Conservation (phyloP, 64 coral and sea anemone species). For the Pocillopora damicornis region DNA sequence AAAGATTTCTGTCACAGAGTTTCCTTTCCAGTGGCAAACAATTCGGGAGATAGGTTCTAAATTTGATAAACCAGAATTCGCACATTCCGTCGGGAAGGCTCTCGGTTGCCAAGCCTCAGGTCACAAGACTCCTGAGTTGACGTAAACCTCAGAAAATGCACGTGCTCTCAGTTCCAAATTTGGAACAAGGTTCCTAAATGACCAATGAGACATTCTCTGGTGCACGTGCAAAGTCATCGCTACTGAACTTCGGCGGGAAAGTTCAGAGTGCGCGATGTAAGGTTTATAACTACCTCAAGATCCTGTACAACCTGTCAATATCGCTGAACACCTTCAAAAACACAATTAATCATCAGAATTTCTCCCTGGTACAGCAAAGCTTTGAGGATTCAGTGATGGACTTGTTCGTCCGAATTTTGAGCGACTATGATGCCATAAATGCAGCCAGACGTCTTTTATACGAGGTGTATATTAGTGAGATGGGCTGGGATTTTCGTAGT, state of each 20-base stretch:
- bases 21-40: no score
- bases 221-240: background rate
- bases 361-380: background rate
- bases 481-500: conserved; percentile 40
- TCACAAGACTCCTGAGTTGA: conserved; percentile 41
- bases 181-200: conserved; percentile 20
- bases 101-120: conserved; percentile 31
- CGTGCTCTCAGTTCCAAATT: conserved; percentile 28
- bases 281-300: no score
- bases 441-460: conserved; percentile 58
- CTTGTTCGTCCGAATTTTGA: conserved; percentile 46
- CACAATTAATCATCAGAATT: background rate
- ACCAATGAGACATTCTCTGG: background rate
- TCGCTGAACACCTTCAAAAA: background rate
- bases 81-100: conserved; percentile 40
- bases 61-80: conserved; percentile 4
- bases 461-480: conserved; percentile 53
- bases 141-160: conserved; percentile 23
- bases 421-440: conserved; percentile 41
- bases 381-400: conserved; percentile 27
- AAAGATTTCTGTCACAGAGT: no score
- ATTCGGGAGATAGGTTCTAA: no score
- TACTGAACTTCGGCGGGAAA: background rate
- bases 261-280: conserved; percentile 9
- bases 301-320: conserved; percentile 10